Evolutionary conservation across 2,888 invertebrate genomes (phyloP), one percentile per base, ranked within the genome.

Genomic region (Capitulum mitella): DNA sequence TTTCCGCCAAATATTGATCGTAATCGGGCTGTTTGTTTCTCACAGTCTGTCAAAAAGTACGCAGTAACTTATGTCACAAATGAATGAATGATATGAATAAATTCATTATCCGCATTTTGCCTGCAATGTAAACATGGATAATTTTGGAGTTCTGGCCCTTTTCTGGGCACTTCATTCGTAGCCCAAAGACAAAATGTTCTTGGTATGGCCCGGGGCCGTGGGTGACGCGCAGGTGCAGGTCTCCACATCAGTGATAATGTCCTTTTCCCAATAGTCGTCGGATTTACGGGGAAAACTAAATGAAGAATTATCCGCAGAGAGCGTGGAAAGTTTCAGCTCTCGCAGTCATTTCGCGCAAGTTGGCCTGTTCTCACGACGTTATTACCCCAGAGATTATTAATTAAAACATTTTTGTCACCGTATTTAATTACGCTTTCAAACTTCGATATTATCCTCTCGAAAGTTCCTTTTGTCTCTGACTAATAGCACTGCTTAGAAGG

Each of bases 321-420:
- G 37, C 8, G 22, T 40, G 37, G 22, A 70, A 70, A 70, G 37
- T 70, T 70, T 70, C 40, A 70, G 40, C 70, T n/a, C 37, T 40
- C 37, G 37, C 70, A 70, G 70, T 70, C 40, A 40, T 40, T 40
- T 40, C 10, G 40, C 70, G n/a, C 70, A 70, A 70, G 26, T 70
- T 70, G 70, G 70, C 40, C 70, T 70, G 70, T 70, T 70, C 70
- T 70, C 70, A 70, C 70, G 70, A 19, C 37, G 40, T 34, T 70
- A 70, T 70, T 64, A 70, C 70, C 37, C 40, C 70, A 70, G 70
- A 70, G 70, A 70, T 70, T 70, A 70, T 70, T 70, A 70, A 70
- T 70, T 70, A 70, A 70, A 70, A 70, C 70, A 70, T 70, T 70
- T 70, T 70, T 70, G 70, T 70, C 70, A 70, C 70, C 70, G 70